Percentiles rank a stretch among this genome's conserved stretches.
Evolutionary conservation across 2,113 vertebrate genomes (phyloP).

Genomic region (Dinomys branickii): DNA sequence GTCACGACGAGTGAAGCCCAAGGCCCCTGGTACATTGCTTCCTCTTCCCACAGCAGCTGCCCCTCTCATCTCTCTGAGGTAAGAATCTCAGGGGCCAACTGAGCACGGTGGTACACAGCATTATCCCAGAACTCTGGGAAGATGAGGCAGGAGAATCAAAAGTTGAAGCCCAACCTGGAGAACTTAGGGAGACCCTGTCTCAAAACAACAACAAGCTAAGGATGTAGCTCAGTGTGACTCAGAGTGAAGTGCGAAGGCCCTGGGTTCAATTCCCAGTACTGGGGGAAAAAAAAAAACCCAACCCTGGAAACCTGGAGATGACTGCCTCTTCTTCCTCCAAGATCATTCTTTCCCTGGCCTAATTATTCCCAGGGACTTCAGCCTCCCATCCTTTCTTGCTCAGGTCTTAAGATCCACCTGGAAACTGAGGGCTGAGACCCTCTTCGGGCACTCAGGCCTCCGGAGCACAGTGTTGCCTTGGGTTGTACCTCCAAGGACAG

Average conservation of each 20-base stretch:
- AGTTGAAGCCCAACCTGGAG: neutral
- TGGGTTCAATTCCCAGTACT: neutral
- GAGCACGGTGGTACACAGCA: neutral
- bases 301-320: neutral
- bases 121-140: neutral
- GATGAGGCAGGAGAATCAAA: neutral
- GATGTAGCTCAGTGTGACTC: neutral
- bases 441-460: neutral
- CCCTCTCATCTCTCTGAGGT: neutral
- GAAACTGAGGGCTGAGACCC: neutral
- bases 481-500: neutral
- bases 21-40: neutral
- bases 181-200: neutral
- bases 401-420: neutral
- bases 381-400: neutral
- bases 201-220: neutral
- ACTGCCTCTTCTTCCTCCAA: neutral
- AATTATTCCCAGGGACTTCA: neutral
- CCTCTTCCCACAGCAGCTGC: neutral
- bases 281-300: neutral
- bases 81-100: neutral
- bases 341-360: neutral
- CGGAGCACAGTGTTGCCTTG: neutral
- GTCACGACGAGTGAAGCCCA: neutral
- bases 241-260: neutral